Base-by-base conservation (phyloP, 1,140 invertebrate genomes). In the Colletes gigas region DNA sequence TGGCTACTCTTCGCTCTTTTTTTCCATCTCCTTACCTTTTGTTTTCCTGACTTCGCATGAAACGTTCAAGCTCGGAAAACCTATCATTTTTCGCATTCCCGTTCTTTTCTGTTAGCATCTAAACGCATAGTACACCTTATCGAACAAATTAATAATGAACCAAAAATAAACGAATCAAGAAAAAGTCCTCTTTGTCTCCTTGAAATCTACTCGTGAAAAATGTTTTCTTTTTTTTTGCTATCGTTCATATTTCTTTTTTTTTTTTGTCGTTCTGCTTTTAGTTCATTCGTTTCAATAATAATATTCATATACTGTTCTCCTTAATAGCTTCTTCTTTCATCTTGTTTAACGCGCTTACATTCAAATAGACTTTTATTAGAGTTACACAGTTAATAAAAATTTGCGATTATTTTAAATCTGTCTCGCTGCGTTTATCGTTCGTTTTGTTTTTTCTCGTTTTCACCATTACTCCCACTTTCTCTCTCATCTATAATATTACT, bases 361-460 rank as follows among this genome's bases (percentile, higher is more conserved):
- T 88, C 89, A 90, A 92, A 90, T 91, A 92, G 88, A 90, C 79
- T 91, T 92, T 91, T 89, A 41, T 68, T 88, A 90, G 86, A 91
- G 87, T 92, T 92, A 93, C 87, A 92, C 88, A 90, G 88, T 67
- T 82, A 92, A 88, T 91, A 50, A 73, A 88, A 91, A 67, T 44
- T 67, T 62, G 9, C 69, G 71, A 73, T 78, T 78, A 57, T 60
- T 55, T 68, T 21, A 78, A 78, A 50, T 66, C 50, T 60, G 71
- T 77, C 72, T 76, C 73, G 77, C 77, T 87, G 84, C 75, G 62
- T 68, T 66, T 76, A 68, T 73, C 73, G 71, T 69, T 72, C 52
- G 72, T 67, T 21, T 83, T 84, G 55, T 77, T 62, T 71, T 70
- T 50, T 57, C 47, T 65, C 63, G 44, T 78, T 74, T 60, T 67